A percentile compares a stretch with the other conserved stretches of the same genome.
These are phyloP conservation scores for Tromatobia lineatoria DNA, from an alignment of 2,888 invertebrate species.

Conservation along the genomic window DNA sequence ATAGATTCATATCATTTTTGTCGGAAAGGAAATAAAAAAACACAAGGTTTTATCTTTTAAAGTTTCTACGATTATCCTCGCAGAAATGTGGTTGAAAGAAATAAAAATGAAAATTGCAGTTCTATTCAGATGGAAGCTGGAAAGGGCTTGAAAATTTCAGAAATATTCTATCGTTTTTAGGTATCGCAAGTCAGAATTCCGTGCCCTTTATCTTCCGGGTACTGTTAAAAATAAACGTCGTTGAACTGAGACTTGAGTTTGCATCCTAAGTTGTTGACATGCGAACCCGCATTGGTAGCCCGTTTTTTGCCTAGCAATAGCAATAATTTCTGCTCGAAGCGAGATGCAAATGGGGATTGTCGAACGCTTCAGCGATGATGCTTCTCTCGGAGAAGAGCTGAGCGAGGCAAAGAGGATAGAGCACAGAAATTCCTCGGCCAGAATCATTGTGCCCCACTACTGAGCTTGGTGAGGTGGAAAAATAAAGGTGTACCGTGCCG, in stretches of 20 bases:
- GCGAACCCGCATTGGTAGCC: neutral
- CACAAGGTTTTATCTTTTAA: no score
- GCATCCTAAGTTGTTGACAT: neutral
- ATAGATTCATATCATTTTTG: no score
- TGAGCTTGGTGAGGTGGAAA: neutral
- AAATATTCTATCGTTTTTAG: no score
- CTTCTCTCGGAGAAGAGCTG: neutral
- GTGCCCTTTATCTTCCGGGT: no score
- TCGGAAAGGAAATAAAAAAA: no score
- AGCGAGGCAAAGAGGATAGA: neutral
- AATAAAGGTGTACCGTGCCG: neutral
- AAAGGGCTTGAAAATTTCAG: no score
- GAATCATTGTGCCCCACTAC: constrained; percentile 7
- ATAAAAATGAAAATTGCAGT: no score
- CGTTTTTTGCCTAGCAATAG: neutral
- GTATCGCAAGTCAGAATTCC: no score
- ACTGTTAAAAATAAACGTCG: neutral
- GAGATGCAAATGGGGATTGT: constrained; percentile 12
- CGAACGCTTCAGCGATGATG: neutral
- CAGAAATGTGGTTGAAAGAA: no score
- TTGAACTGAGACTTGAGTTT: neutral
- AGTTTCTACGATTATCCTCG: no score
- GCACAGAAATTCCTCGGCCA: neutral
- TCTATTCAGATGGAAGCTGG: no score
- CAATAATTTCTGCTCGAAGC: constrained; percentile 1